These are phyloP conservation scores for Ochropleura leucogaster DNA, from an alignment of 2,888 invertebrate genomes.

Conservation along the genomic window DNA sequence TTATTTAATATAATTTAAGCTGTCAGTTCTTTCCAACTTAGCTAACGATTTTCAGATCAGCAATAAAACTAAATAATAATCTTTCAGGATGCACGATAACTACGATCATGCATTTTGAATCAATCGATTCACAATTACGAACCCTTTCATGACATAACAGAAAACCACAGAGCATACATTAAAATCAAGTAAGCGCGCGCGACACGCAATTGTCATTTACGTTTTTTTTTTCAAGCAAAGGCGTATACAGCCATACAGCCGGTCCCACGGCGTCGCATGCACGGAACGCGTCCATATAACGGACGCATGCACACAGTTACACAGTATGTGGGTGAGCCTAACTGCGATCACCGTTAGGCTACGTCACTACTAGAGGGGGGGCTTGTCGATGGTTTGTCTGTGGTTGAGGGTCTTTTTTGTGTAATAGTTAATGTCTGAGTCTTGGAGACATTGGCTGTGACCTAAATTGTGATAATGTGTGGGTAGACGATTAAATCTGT, in stretches of 20 bases:
- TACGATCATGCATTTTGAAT: neutral
- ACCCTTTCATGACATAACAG: conserved; percentile 45
- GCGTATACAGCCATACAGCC: conserved; percentile 64
- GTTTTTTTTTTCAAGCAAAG: conserved; percentile 67
- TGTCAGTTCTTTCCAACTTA: neutral
- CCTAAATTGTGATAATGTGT: neutral
- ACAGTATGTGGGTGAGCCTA: conserved; percentile 89
- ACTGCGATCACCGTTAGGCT: conserved; percentile 85
- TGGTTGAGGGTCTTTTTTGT: conserved; percentile 18
- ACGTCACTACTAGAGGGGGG: conserved; percentile 82
- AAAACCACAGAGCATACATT: conserved; percentile 33
- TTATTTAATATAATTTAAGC: neutral
- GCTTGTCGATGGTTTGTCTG: conserved; percentile 54
- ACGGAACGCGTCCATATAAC: conserved; percentile 87
- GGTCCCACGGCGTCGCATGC: conserved; percentile 78
- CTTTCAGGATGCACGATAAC: neutral
- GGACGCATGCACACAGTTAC: conserved; percentile 85
- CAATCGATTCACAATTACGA: neutral
- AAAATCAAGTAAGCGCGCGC: conserved; percentile 33
- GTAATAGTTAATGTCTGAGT: conserved; percentile 14
- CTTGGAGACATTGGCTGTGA: conserved; percentile 18
- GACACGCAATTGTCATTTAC: conserved; percentile 64
- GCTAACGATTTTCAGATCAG: neutral
- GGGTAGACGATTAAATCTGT: neutral
- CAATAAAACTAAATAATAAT: neutral